Conservation (phyloP, 2,113 vertebrate species). For the Nannobrachium achirus region DNA sequence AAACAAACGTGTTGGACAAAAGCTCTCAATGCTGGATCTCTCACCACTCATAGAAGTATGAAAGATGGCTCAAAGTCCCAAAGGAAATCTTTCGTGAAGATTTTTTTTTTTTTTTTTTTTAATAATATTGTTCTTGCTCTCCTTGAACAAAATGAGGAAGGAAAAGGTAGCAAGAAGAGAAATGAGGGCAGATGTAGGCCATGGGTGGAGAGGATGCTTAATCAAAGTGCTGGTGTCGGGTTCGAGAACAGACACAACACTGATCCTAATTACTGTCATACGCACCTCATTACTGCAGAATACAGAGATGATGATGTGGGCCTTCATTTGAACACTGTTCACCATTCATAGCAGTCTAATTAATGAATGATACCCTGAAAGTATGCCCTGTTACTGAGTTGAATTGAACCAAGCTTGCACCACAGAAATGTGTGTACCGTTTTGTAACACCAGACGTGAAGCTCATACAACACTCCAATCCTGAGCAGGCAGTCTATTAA, state of each 20-base stretch:
- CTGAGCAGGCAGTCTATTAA: no score
- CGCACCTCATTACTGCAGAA: conserved; percentile 39
- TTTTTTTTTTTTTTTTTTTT: conserved; percentile 32
- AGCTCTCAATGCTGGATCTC: conserved; percentile 41
- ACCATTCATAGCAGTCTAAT: no score
- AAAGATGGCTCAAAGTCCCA: conserved; percentile 56
- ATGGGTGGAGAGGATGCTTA: conserved; percentile 37
- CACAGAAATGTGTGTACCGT: no score
- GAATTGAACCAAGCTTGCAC: no score
- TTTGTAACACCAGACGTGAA: no score
- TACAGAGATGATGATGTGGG: neutral
- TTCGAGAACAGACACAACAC: conserved; percentile 5
- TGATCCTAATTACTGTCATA: conserved; percentile 51
- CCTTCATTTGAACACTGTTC: no score
- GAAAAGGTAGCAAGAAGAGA: conserved; percentile 61
- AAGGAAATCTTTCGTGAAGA: conserved; percentile 54
- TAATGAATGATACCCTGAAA: no score
- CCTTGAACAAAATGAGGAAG: conserved; percentile 26
- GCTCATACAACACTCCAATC: no score
- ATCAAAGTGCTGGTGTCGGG: conserved; percentile 56
- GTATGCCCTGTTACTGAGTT: no score
- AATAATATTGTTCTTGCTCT: conserved; percentile 9
- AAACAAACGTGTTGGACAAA: conserved; percentile 38
- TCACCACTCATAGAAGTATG: conserved; percentile 41
- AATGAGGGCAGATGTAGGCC: conserved; percentile 60